Base-by-base conservation (phyloP, 2,888 invertebrate species). In the Furcula furcula region DNA sequence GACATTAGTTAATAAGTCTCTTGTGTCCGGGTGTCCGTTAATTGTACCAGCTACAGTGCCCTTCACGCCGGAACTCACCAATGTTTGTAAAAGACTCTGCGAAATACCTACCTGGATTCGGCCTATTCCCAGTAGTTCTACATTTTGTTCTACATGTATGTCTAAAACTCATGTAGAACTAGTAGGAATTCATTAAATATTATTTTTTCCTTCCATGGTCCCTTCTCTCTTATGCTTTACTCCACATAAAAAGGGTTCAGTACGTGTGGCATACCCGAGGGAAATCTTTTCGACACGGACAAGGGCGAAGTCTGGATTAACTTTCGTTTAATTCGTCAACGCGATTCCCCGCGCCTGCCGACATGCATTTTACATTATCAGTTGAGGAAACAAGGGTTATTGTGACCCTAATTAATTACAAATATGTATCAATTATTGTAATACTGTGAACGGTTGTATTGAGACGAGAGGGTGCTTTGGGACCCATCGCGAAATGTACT, bases 211-310 rank as follows among this genome's bases (percentile, higher is more conserved):
- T n/a, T n/a, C n/a, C n/a, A n/a, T n/a, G n/a, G n/a, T n/a, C n/a
- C n/a, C n/a, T n/a, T n/a, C n/a, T 15, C 22, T 31, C 50, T 35
- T 21, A 1, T 57, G 29, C 31, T 58, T 57, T 59, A 36, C 7
- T 35, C 55, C 59, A 38, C 29, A 28, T 27, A 36, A 54, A 51
- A 67, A 61, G 65, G 70, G 70, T 60, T 62, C 50, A 50, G 59
- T 63, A 65, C 60, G 60, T 57, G 62, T 58, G 64, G 61, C 55
- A 44, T 46, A 46, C 79, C 65, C 82, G 7, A 33, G 84, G 85
- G 84, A 84, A 85, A 85, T 84, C 84, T 83, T 76, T 78, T 79
- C 78, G 76, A 75, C 76, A 75, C 65, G 63, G 61, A 73, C 75
- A 66, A 77, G 80, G 84, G 78, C 69, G 63, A 60, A 66, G 66